Evolutionary conservation across 2,113 vertebrate species (phyloP).

Genomic region (Aphyosemion australe): DNA sequence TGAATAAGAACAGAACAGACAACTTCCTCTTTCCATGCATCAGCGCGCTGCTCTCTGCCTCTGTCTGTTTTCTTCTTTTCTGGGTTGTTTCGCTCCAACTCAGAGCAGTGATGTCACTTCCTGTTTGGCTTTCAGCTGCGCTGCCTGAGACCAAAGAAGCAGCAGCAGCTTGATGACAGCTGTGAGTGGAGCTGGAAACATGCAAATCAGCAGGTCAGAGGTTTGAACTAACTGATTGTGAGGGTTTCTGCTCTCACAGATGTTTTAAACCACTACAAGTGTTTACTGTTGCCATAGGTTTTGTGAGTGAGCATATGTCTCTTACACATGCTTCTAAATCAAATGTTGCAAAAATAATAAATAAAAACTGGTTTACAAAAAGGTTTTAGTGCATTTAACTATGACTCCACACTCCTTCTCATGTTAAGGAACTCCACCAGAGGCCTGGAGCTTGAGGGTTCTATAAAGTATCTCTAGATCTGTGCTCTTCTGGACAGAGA

Average conservation of each 20-base stretch:
- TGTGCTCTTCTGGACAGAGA: background rate
- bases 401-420: no score
- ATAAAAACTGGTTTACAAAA: no score
- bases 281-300: background rate
- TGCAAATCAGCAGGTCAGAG: conserved; percentile 71
- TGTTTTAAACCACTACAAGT: conserved; percentile 20
- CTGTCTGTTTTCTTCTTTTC: conserved; percentile 59
- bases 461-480: background rate
- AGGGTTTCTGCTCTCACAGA: conserved; percentile 32
- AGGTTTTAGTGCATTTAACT: no score
- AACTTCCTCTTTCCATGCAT: conserved; percentile 81
- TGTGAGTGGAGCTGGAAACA: conserved; percentile 71
- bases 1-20: conserved; percentile 70
- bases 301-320: no score
- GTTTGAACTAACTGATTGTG: conserved; percentile 43
- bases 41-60: conserved; percentile 48
- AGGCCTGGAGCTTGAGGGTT: background rate
- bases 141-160: conserved; percentile 49
- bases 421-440: background rate
- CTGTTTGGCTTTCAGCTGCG: conserved; percentile 71
- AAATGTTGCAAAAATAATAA: background rate
- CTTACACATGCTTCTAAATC: background rate
- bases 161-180: conserved; percentile 70
- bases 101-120: conserved; percentile 81
- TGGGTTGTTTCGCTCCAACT: conserved; percentile 49